Percentiles rank a stretch among this genome's conserved stretches.
Evolutionary conservation across 1,140 invertebrate genomes (phyloP).

Genomic region (Heliconius himera): DNA sequence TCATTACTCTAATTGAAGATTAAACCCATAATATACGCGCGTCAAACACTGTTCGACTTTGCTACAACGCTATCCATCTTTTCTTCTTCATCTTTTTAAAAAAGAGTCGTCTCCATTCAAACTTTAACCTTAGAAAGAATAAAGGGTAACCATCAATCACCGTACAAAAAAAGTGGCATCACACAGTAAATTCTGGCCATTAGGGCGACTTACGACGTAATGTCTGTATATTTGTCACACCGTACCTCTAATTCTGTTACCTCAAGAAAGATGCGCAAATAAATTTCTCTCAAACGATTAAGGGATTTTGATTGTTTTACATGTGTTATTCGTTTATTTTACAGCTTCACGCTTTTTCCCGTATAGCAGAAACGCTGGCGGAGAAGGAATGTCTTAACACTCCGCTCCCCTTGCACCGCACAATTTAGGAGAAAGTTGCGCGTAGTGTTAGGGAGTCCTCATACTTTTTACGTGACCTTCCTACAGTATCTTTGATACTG

Average conservation of each 20-base stretch:
- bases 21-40: too few relatives aligned
- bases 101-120: not conserved
- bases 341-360: too few relatives aligned
- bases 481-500: too few relatives aligned
- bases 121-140: constrained; percentile 29
- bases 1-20: too few relatives aligned
- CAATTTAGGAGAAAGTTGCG: too few relatives aligned
- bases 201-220: constrained; percentile 44
- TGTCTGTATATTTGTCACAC: constrained; percentile 48
- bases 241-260: constrained; percentile 45
- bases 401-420: not conserved
- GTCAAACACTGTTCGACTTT: too few relatives aligned
- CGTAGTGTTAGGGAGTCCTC: too few relatives aligned
- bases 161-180: constrained; percentile 45
- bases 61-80: too few relatives aligned
- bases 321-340: not conserved
- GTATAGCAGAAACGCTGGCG: too few relatives aligned
- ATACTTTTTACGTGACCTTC: too few relatives aligned
- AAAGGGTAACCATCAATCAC: constrained; percentile 51
- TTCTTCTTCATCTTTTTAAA: not conserved
- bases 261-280: constrained; percentile 42
- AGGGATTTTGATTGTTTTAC: not conserved
- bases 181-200: constrained; percentile 48
- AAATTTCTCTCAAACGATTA: constrained; percentile 14
- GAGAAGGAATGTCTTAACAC: not conserved